phyloP scores from a whole-genome alignment of 2,797 vertebrate genomes.

The Chanos chanos region DNA sequence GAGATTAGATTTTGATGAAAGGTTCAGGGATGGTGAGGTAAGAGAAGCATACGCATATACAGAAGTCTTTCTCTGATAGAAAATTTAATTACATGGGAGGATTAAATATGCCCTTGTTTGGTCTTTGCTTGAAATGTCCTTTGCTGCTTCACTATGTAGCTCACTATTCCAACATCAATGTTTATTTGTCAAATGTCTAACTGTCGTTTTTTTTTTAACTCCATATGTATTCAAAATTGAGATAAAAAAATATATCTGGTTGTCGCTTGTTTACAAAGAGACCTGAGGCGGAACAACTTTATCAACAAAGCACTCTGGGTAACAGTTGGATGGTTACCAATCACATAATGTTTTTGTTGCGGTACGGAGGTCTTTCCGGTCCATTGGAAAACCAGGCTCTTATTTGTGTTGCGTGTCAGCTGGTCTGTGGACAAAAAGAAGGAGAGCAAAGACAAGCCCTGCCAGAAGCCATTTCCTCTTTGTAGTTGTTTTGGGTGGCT shows the following conservation, averaged over 20 bases:
- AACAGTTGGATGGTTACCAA: conserved; percentile 20
- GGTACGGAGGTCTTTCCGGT: conserved; percentile 44
- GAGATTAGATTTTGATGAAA: conserved; percentile 80
- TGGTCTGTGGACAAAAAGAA: conserved; percentile 22
- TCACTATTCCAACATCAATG: too few relatives aligned
- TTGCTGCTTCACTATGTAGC: conserved; percentile 1
- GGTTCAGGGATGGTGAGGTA: conserved; percentile 89
- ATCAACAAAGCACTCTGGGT: not conserved
- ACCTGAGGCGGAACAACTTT: conserved; percentile 2
- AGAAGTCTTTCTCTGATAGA: not conserved
- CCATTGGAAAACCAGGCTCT: conserved; percentile 53
- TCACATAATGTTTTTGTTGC: conserved; percentile 53
- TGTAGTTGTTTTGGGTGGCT: conserved; percentile 36
- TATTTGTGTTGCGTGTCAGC: conserved; percentile 48
- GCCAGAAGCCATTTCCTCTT: conserved; percentile 39
- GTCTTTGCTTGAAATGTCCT: not conserved
- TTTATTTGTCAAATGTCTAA: conserved; percentile 17
- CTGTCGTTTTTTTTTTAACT: not conserved
- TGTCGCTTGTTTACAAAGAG: not conserved
- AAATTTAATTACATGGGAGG: too few relatives aligned
- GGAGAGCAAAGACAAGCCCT: conserved; percentile 37
- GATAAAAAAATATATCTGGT: too few relatives aligned
- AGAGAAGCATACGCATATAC: conserved; percentile 27
- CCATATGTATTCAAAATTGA: not conserved
- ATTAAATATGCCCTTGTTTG: not conserved